phyloP scores from a whole-genome alignment of 2,113 vertebrate genomes.

The Sinocyclocheilus anshuiensis region DNA sequence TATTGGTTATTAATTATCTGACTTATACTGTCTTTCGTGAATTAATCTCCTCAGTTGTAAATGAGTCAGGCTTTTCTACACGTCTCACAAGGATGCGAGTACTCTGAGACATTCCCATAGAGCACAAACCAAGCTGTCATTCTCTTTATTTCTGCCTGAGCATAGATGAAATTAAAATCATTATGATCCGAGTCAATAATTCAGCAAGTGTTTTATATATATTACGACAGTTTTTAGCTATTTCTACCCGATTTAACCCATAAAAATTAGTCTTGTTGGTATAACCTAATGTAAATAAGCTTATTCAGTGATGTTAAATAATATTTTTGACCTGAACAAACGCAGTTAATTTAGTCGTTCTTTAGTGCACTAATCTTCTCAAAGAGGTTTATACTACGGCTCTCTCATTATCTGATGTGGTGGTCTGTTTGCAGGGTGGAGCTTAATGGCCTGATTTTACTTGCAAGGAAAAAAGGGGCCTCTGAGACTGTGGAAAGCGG shows the following conservation, averaged over 20 bases:
- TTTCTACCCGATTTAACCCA: background rate
- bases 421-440: slow-evolving; percentile 63
- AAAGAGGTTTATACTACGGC: slow-evolving; percentile 34
- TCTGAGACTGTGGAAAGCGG: slow-evolving; percentile 72
- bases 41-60: background rate
- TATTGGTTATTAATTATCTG: too few relatives aligned
- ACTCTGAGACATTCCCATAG: background rate
- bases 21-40: too few relatives aligned
- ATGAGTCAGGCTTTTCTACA: background rate
- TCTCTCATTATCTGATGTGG: slow-evolving; percentile 67
- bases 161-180: too few relatives aligned
- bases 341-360: background rate
- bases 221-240: background rate
- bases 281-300: background rate
- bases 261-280: background rate
- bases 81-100: background rate
- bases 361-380: background rate
- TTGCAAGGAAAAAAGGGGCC: slow-evolving; percentile 55
- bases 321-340: background rate
- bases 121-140: background rate
- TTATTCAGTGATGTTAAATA: background rate
- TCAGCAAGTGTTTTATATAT: background rate
- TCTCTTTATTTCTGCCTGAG: too few relatives aligned
- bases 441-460: slow-evolving; percentile 67
- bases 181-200: too few relatives aligned